A percentile compares a stretch with the other conserved stretches of the same genome.
Evolutionary conservation across 1,140 invertebrate genomes (phyloP).

Genomic region (Protaetia brevitarsis): DNA sequence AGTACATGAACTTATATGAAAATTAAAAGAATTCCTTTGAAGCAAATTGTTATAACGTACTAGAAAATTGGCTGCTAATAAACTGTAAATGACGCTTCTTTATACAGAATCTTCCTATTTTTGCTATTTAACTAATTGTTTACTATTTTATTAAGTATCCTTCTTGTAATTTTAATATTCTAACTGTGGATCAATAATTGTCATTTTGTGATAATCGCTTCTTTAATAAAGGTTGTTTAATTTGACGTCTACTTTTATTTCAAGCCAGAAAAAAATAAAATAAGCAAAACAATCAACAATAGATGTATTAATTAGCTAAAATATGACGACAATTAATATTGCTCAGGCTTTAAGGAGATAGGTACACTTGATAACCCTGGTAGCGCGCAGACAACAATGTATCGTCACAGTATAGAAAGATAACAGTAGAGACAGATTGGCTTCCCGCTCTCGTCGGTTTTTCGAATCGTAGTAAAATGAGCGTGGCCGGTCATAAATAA

Average conservation of each 20-base stretch:
- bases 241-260: slow-evolving; percentile 24
- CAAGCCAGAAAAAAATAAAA: no score
- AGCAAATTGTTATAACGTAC: slow-evolving; percentile 24
- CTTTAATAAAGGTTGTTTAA: slow-evolving; percentile 47
- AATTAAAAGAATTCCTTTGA: slow-evolving; percentile 26
- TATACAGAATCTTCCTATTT: slow-evolving; percentile 25
- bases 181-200: slow-evolving; percentile 44
- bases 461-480: no score
- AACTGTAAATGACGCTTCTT: slow-evolving; percentile 18
- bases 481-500: no score
- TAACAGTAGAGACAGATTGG: no score
- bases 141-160: slow-evolving; percentile 31
- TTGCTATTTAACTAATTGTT: slow-evolving; percentile 30
- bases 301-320: no score
- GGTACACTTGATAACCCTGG: no score
- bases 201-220: slow-evolving; percentile 48
- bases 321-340: no score
- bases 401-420: no score
- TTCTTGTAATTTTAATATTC: slow-evolving; percentile 33
- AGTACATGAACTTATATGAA: slow-evolving; percentile 21
- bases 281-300: no score
- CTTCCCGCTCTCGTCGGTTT: no score
- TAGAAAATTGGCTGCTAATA: slow-evolving; percentile 22
- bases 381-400: no score
- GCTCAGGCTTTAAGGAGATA: no score